A percentile compares a stretch with the other conserved stretches of the same genome.
phyloP scores from a whole-genome alignment of 2,797 vertebrate species.

The Natrix natrix region DNA sequence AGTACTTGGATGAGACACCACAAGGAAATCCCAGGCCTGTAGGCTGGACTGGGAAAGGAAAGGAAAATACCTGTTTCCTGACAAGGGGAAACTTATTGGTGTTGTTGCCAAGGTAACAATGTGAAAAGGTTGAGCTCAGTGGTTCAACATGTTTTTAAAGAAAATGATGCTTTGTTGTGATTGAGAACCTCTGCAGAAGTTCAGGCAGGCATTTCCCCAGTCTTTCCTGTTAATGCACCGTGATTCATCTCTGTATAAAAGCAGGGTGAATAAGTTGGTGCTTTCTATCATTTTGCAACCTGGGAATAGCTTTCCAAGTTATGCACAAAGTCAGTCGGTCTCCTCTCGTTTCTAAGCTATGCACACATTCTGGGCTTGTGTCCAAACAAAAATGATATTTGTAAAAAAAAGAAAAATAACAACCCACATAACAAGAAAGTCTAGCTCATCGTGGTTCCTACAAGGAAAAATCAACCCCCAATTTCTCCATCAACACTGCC shows the following conservation, averaged over 20 bases:
- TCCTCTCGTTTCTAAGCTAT: neutral
- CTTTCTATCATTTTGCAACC: neutral
- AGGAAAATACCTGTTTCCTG: neutral
- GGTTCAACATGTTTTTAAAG: neutral
- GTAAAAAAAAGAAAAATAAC: neutral
- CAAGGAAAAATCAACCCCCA: neutral
- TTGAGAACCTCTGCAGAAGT: neutral
- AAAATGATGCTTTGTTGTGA: neutral
- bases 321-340: too few species aligned
- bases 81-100: neutral
- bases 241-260: neutral
- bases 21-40: neutral
- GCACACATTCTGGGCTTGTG: neutral
- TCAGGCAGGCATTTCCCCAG: neutral
- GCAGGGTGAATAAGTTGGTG: neutral
- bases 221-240: neutral
- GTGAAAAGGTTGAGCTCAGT: neutral
- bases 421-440: neutral
- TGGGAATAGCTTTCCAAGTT: neutral
- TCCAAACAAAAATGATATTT: neutral
- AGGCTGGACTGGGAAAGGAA: neutral
- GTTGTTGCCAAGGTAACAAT: neutral
- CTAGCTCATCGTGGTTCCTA: fast-evolving
- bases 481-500: neutral
- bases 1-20: neutral